Evolutionary conservation across 2,113 vertebrate genomes (phyloP).

Genomic region (Ascaphus truei): DNA sequence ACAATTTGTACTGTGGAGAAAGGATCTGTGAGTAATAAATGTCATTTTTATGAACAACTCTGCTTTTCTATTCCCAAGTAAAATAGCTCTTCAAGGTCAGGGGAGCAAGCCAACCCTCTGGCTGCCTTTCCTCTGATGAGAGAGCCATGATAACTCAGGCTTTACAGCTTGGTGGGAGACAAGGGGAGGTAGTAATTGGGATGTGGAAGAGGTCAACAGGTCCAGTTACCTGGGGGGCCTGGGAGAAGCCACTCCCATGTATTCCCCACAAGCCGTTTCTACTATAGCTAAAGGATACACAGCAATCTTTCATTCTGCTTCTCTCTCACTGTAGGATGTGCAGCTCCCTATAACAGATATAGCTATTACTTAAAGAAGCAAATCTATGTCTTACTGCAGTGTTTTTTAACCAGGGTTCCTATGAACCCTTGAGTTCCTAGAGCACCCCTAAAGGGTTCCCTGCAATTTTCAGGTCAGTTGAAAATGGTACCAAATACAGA

Average conservation of each 20-base stretch:
- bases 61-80: conserved; percentile 48
- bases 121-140: conserved; percentile 28
- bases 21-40: conserved; percentile 58
- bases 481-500: too few relatives aligned
- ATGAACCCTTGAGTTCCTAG: too few relatives aligned
- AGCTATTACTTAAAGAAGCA: too few relatives aligned
- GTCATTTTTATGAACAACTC: conserved; percentile 68
- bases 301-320: not conserved
- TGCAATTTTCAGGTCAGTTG: too few relatives aligned
- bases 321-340: not conserved
- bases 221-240: not conserved
- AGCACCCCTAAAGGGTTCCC: too few relatives aligned
- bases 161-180: not conserved
- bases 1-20: conserved; percentile 40
- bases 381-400: too few relatives aligned
- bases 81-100: conserved; percentile 68
- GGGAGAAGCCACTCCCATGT: not conserved
- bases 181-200: conserved; percentile 1
- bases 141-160: rapidly evolving
- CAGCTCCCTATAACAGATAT: too few relatives aligned
- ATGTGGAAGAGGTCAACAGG: not conserved
- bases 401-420: too few relatives aligned
- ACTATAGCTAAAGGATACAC: not conserved
- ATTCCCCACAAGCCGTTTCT: not conserved
- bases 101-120: conserved; percentile 39